These are phyloP conservation scores for Pollimyrus isidori DNA, from an alignment of 2,113 vertebrate species.

Conservation along the genomic window DNA sequence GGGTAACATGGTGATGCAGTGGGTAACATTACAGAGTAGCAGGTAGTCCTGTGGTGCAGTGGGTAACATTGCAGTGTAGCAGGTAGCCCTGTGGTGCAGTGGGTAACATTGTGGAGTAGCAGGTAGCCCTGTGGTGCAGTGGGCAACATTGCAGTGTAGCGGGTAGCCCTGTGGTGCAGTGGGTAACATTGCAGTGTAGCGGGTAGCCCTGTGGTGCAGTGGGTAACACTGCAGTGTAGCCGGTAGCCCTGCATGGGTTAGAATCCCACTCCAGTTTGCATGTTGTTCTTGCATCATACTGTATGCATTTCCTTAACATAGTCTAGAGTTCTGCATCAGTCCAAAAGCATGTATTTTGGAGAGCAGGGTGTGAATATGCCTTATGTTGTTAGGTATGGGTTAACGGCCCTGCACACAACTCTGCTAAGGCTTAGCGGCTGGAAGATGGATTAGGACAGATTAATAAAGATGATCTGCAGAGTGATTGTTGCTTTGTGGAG, in stretches of 20 bases:
- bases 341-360: neutral
- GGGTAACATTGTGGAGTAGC: neutral
- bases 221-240: neutral
- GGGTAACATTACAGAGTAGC: neutral
- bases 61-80: neutral
- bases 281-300: neutral
- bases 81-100: fast-evolving
- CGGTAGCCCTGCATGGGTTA: neutral
- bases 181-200: neutral
- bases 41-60: neutral
- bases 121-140: neutral
- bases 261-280: neutral
- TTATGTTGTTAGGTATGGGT: neutral
- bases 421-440: neutral
- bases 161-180: neutral
- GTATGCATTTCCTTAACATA: neutral
- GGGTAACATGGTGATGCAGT: neutral
- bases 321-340: neutral
- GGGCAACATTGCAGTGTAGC: neutral
- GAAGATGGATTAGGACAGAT: neutral
- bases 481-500: neutral
- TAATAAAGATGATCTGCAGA: neutral
- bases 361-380: neutral
- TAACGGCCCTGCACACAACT: neutral
- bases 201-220: neutral